Evolutionary conservation across 2,888 invertebrate species (phyloP).

Genomic region (Leucoma salicis): DNA sequence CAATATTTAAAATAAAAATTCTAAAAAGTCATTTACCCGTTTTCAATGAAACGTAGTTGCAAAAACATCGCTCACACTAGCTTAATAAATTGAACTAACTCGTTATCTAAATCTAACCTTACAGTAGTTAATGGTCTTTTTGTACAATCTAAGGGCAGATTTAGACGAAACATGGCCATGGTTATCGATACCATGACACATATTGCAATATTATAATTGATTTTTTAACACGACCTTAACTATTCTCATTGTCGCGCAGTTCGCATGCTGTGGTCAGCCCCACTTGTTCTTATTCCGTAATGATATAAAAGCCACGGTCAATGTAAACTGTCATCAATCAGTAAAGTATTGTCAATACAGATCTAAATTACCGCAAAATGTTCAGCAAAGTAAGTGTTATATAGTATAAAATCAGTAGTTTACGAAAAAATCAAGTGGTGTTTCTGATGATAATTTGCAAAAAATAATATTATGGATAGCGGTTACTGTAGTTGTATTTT

Average conservation of each 20-base stretch:
- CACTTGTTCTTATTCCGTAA: conserved; percentile 60
- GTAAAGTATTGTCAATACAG: conserved; percentile 37
- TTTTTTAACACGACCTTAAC: conserved; percentile 57
- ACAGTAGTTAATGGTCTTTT: too few relatives aligned
- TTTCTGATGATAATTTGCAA: too few relatives aligned
- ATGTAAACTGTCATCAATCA: conserved; percentile 61
- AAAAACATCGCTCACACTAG: too few relatives aligned
- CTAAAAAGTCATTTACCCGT: too few relatives aligned
- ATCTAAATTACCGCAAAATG: conserved; percentile 60
- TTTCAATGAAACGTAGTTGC: too few relatives aligned
- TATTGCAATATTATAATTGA: conserved; percentile 58
- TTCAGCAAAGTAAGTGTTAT: conserved; percentile 65
- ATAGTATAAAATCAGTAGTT: too few relatives aligned
- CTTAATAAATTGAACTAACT: too few relatives aligned
- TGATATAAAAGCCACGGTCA: conserved; percentile 68
- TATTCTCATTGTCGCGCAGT: conserved; percentile 65
- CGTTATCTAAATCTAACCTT: too few relatives aligned
- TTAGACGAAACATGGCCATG: conserved; percentile 40
- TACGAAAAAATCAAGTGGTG: too few relatives aligned
- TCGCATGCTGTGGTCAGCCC: conserved; percentile 56
- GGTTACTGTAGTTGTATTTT: too few relatives aligned
- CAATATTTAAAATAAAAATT: too few relatives aligned
- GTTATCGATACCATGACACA: conserved; percentile 67
- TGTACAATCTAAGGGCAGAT: conserved; percentile 16
- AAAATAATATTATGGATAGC: too few relatives aligned